Percentiles rank a stretch among this genome's conserved stretches.
Conservation (phyloP, 2,888 invertebrate species). For the Hetaerina titia region DNA sequence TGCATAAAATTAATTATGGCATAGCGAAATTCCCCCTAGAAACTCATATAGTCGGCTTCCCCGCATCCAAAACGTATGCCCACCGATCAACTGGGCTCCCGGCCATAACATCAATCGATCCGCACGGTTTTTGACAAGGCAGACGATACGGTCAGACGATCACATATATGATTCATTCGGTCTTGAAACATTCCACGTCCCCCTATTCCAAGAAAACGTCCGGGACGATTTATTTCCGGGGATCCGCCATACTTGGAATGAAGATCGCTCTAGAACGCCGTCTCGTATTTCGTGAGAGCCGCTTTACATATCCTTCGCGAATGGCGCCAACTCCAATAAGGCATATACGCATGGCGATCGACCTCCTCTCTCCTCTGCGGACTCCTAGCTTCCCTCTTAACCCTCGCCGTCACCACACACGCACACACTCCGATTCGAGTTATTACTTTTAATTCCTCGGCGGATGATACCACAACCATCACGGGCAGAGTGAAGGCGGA, state of each 20-base stretch:
- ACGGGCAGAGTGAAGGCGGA: not conserved
- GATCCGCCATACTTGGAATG: not conserved
- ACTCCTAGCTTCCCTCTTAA: not conserved
- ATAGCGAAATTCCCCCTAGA: too few species aligned
- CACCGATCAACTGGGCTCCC: not conserved
- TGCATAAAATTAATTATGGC: too few species aligned
- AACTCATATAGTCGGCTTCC: too few species aligned
- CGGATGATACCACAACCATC: not conserved
- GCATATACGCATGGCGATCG: not conserved
- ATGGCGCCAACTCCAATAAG: slow-evolving; percentile 45
- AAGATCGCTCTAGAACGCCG: not conserved
- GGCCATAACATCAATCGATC: not conserved
- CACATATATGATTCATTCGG: not conserved
- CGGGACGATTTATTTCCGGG: not conserved
- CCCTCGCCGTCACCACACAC: not conserved
- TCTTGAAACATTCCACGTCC: not conserved
- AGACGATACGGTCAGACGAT: not conserved
- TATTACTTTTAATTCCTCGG: slow-evolving; percentile 56
- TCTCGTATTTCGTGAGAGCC: slow-evolving; percentile 17
- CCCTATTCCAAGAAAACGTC: not conserved
- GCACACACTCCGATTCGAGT: not conserved
- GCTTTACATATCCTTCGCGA: slow-evolving; percentile 44
- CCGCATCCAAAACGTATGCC: not conserved
- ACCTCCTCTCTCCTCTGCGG: not conserved
- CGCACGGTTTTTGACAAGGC: not conserved